Conservation (phyloP, 2,888 invertebrate species). For the Caradrina kadenii region DNA sequence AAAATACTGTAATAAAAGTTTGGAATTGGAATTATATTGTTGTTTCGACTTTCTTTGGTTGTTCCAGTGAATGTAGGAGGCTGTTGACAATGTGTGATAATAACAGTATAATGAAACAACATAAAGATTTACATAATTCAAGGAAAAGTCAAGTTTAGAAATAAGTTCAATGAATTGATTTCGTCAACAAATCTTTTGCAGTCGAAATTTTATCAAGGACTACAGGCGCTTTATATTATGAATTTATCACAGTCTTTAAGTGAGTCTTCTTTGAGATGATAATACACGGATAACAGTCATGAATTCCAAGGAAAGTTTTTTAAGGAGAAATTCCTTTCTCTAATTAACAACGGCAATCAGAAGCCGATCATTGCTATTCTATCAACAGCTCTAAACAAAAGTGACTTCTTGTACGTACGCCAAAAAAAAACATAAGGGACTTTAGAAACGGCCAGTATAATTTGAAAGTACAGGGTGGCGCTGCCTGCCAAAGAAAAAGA, state of each 20-base stretch:
- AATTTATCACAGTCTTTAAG: not conserved
- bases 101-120: slow-evolving; percentile 3
- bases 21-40: slow-evolving; percentile 28
- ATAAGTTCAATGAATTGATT: not conserved
- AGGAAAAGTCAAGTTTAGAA: not conserved
- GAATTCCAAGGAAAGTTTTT: slow-evolving; percentile 40
- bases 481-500: not conserved
- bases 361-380: slow-evolving; percentile 40
- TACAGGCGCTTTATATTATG: not conserved
- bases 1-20: slow-evolving; percentile 23
- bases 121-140: not conserved
- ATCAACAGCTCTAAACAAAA: slow-evolving; percentile 38
- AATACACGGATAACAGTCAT: too few species aligned
- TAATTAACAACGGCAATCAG: slow-evolving; percentile 33
- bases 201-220: not conserved
- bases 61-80: not conserved
- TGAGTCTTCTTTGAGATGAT: too few species aligned
- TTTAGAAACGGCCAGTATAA: slow-evolving; percentile 18
- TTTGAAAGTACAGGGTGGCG: slow-evolving; percentile 7
- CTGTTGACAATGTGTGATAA: slow-evolving; percentile 1
- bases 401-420: slow-evolving; percentile 46
- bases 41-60: slow-evolving; percentile 16
- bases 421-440: slow-evolving; percentile 33
- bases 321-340: slow-evolving; percentile 25
- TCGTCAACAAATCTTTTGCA: not conserved